A percentile compares a stretch with the other conserved stretches of the same genome.
Evolutionary conservation across 2,888 invertebrate genomes (phyloP).

Genomic region (Drosophila diplacantha): DNA sequence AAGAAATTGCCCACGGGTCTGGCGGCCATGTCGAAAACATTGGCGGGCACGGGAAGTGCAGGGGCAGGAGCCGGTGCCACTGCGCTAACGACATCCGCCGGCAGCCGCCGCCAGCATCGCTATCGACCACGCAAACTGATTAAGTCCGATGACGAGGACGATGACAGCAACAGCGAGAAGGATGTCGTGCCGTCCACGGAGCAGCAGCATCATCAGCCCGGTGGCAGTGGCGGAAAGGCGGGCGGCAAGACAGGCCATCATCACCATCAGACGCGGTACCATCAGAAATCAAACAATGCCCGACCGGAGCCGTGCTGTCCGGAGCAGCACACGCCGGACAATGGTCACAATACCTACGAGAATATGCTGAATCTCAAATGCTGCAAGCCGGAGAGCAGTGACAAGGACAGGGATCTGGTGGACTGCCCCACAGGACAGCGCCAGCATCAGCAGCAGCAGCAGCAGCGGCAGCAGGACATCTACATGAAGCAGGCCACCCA

Average conservation of each 20-base stretch:
- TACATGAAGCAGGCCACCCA: constrained; percentile 77
- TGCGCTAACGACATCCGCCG: constrained; percentile 66
- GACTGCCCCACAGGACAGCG: constrained; percentile 47
- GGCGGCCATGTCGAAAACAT: constrained; percentile 45
- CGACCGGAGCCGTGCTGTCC: constrained; percentile 64
- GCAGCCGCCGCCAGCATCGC: constrained; percentile 76
- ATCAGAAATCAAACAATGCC: constrained; percentile 67
- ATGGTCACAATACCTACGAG: constrained; percentile 75
- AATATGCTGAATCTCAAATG: constrained; percentile 76
- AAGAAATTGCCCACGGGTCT: constrained; percentile 62
- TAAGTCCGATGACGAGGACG: constrained; percentile 78
- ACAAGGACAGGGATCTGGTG: constrained; percentile 34
- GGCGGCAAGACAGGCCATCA: constrained; percentile 30
- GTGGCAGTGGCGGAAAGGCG: constrained; percentile 33
- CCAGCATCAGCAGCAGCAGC: constrained; percentile 30
- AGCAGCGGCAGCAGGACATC: constrained; percentile 61
- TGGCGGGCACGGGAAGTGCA: constrained; percentile 22
- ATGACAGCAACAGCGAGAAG: constrained; percentile 76
- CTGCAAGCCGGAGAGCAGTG: constrained; percentile 44
- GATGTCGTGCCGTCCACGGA: constrained; percentile 36
- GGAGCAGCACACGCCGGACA: constrained; percentile 63
- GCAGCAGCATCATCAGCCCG: constrained; percentile 42
- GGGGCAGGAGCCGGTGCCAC: constrained; percentile 1
- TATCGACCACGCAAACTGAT: constrained; percentile 77
- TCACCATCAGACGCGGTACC: constrained; percentile 47